Percentiles rank a stretch among this genome's conserved stretches.
phyloP scores from a whole-genome alignment of 2,797 vertebrate genomes.

The Protonibea diacanthus region DNA sequence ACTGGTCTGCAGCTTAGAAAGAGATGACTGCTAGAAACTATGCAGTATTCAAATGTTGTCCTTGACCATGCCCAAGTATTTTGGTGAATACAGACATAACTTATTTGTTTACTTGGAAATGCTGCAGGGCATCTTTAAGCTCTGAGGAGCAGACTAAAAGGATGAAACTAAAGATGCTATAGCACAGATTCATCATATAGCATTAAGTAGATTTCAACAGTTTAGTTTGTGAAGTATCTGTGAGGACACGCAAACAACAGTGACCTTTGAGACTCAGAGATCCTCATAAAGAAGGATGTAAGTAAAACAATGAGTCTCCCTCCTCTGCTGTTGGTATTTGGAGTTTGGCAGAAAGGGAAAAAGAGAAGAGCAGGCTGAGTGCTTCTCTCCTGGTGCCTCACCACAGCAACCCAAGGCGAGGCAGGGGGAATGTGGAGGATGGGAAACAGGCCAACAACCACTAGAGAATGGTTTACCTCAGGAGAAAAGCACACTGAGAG shows the following conservation, averaged over 20 bases:
- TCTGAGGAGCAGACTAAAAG: background rate
- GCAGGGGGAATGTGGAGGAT: conserved; percentile 72
- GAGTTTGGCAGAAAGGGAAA: conserved; percentile 47
- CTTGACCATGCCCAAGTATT: too few relatives aligned
- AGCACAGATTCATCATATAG: background rate
- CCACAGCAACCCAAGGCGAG: conserved; percentile 73
- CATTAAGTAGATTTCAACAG: background rate
- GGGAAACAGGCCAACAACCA: conserved; percentile 73
- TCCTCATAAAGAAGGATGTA: conserved; percentile 12
- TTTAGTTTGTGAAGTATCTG: background rate
- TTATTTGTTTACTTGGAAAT: background rate
- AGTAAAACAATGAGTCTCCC: conserved; percentile 37
- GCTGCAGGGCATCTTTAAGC: too few relatives aligned
- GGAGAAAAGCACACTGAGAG: conserved; percentile 42
- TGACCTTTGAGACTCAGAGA: conserved; percentile 35
- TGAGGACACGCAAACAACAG: conserved; percentile 1
- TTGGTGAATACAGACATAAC: too few relatives aligned
- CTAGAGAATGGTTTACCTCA: conserved; percentile 60
- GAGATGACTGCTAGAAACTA: too few relatives aligned
- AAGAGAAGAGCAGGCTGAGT: conserved; percentile 55
- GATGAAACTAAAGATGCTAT: background rate
- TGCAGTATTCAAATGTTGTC: too few relatives aligned
- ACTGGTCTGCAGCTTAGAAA: background rate
- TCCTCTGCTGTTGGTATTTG: conserved; percentile 51
- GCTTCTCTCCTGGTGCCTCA: conserved; percentile 65